Percentiles rank a stretch among this genome's conserved stretches.
phyloP scores from a whole-genome alignment of 1,140 invertebrate species.

The Caenorhabditis remanei region DNA sequence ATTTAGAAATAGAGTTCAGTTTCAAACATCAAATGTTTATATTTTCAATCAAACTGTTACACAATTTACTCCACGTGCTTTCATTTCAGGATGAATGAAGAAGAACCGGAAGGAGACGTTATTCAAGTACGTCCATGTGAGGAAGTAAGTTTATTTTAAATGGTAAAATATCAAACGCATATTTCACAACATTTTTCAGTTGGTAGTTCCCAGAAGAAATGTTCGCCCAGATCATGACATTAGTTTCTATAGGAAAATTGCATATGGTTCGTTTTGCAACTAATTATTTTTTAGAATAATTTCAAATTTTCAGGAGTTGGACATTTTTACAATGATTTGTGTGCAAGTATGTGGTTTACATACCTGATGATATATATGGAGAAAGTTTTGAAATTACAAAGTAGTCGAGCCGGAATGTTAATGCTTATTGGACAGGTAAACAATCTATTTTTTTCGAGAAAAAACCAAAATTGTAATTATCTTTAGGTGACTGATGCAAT shows the following conservation, averaged over 20 bases:
- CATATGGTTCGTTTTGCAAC: constrained; percentile 8
- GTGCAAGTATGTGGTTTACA: constrained; percentile 96
- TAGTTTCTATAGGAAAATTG: constrained; percentile 36
- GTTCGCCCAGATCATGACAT: constrained; percentile 40
- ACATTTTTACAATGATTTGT: constrained; percentile 93
- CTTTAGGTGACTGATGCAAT: constrained; percentile 86
- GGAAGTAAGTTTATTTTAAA: background rate
- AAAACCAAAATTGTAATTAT: constrained; percentile 43
- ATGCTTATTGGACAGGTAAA: constrained; percentile 86
- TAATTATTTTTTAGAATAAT: background rate
- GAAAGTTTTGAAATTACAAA: constrained; percentile 85
- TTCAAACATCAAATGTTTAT: constrained; percentile 27
- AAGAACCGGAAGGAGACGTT: constrained; percentile 23
- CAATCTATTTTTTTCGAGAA: constrained; percentile 66
- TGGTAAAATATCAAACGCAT: background rate
- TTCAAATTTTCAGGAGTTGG: constrained; percentile 79
- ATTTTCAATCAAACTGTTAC: background rate
- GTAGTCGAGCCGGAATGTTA: constrained; percentile 84
- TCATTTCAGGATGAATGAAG: constrained; percentile 32
- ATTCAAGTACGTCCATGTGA: constrained; percentile 15
- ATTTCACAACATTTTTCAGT: background rate
- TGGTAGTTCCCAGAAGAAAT: constrained; percentile 19
- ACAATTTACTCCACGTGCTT: background rate
- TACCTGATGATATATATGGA: constrained; percentile 94
- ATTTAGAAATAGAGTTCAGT: constrained; percentile 27